phyloP scores from a whole-genome alignment of 2,113 vertebrate species.

The Loxodonta africana region DNA sequence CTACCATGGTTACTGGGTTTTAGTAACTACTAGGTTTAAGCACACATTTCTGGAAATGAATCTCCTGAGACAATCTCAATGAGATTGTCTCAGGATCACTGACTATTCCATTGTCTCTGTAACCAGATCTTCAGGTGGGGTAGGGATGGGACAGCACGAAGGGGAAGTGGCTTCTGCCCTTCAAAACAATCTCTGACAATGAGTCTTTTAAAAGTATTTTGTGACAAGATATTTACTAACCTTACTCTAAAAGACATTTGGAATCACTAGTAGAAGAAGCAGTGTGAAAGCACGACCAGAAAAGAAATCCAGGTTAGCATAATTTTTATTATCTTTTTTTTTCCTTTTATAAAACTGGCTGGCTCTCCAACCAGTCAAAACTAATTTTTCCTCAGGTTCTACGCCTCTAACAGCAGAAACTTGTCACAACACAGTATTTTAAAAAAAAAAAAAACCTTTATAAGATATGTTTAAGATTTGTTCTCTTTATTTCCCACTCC shows the following conservation, averaged over 20 bases:
- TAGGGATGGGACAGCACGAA: not conserved
- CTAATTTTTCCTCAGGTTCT: not conserved
- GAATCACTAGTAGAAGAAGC: not conserved
- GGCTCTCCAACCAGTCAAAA: not conserved
- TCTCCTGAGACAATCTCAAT: not conserved
- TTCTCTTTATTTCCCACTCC: not conserved
- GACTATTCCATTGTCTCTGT: slow-evolving; percentile 48
- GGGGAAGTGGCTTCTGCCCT: not conserved
- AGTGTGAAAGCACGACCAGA: not conserved
- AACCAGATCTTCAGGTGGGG: not conserved
- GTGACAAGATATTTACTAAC: not conserved
- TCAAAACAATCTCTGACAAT: not conserved
- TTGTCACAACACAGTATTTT: not conserved
- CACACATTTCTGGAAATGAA: not conserved
- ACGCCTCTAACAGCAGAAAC: not conserved
- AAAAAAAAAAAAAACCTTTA: not conserved
- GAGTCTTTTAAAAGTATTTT: slow-evolving; percentile 8
- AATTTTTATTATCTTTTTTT: not conserved
- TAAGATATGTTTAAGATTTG: slow-evolving; percentile 11
- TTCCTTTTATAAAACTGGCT: not conserved
- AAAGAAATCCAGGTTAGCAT: not conserved
- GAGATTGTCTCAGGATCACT: not conserved
- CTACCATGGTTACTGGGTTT: not conserved
- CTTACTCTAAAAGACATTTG: not conserved
- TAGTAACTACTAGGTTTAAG: not conserved